Evolutionary conservation across 2,888 invertebrate species (phyloP), one percentile per base, ranked within the genome.

Genomic region (Oscheius sp.): DNA sequence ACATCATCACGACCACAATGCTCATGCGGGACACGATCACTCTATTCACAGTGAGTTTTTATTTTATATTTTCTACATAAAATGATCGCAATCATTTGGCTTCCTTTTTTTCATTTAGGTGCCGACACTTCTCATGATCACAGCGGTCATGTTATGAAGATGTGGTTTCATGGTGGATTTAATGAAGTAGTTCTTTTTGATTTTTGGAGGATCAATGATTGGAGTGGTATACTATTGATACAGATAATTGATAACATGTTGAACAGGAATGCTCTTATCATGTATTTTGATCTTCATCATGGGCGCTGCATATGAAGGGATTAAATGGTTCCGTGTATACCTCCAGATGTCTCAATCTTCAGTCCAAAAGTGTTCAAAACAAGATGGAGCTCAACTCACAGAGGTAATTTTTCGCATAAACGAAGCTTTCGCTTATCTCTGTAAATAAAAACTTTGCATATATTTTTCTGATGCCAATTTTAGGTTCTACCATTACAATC

Each of bases 261-360:
- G 70, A 77, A 27, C 72, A 87, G 89, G 87, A 1, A 92, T 98
- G 84, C 90, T 96, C 74, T 94, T 93, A 55, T 96, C 97, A 3
- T 95, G 96, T 91, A 90, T 96, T 79, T 94, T 93, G 58, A 94
- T 98, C 86, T 94, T 96, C 89, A 91, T 95, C 78, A 92, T 97
- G 92, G 96, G 96, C 6, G 92, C 95, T 69, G 91, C 96, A 29
- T 98, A 98, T 89, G 98, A 99, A 91, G 96, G 95, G 0, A 92
- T 99, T 2, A 98, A 97, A 91, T 95, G 94, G 90, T 93, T 87
- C 72, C 81, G 88, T 23, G 81, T 87, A 12, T 82, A 86, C 61
- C 76, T 86, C 9, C 82, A 83, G 66, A 77, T 78, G 74, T 71
- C 52, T 21, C 75, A 72, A 27, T 13, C 66, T 1, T 53, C 56